These are phyloP conservation scores for Oophaga sylvatica DNA, from an alignment of 2,797 vertebrate genomes.

Conservation along the genomic window DNA sequence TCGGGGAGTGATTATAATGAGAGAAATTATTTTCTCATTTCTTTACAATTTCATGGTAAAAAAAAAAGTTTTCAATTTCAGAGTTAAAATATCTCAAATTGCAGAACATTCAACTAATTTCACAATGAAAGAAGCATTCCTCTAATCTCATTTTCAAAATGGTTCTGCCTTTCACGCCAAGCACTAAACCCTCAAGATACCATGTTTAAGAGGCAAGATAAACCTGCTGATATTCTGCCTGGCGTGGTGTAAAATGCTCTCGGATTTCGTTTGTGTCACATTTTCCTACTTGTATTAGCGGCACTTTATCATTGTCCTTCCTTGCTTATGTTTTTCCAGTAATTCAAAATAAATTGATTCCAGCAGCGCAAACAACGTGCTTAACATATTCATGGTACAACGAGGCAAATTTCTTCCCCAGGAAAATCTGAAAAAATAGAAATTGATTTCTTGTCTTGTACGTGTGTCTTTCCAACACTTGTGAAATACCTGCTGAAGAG, in stretches of 20 bases:
- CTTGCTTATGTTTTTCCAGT: not conserved
- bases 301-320: not conserved
- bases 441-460: conserved; percentile 1
- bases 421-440: not conserved
- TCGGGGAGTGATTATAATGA: too few relatives aligned
- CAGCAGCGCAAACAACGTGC: not conserved
- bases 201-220: not conserved
- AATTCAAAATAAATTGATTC: conserved; percentile 19
- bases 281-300: not conserved
- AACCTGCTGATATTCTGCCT: not conserved
- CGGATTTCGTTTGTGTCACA: too few relatives aligned
- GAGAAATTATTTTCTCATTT: too few relatives aligned
- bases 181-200: not conserved
- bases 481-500: not conserved
- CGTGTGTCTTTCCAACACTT: not conserved
- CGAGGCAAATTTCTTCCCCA: not conserved
- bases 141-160: not conserved
- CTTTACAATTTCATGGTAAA: too few relatives aligned
- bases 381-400: not conserved
- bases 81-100: not conserved
- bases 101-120: not conserved
- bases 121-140: not conserved
- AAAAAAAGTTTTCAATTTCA: too few relatives aligned
- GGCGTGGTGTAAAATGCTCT: not conserved
- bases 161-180: not conserved